Percentiles rank a stretch among this genome's conserved stretches.
Evolutionary conservation across 2,797 vertebrate genomes (phyloP).

Genomic region (Gymnothorax reevesii): DNA sequence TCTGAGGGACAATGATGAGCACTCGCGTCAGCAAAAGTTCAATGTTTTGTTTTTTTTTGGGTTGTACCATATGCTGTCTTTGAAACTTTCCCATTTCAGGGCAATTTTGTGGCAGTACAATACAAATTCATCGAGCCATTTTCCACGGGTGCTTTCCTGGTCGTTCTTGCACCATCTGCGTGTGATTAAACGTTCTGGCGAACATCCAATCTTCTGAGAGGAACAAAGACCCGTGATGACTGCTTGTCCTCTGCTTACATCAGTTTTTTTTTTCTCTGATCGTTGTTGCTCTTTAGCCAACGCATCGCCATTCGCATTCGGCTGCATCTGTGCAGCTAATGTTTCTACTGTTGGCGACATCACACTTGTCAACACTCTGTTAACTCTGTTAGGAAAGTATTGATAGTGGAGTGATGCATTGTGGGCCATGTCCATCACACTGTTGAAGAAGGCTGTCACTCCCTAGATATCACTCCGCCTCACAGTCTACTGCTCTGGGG

Average conservation of each 20-base stretch:
- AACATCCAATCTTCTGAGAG: background rate
- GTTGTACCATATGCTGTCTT: background rate
- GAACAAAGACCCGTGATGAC: constrained; percentile 3
- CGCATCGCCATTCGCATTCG: constrained; percentile 12
- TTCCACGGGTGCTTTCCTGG: constrained; percentile 1
- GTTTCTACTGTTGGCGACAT: constrained; percentile 20
- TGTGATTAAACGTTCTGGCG: constrained; percentile 19
- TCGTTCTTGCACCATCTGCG: background rate
- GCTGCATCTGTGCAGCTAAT: constrained; percentile 24
- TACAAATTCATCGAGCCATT: background rate
- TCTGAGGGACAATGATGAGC: constrained; percentile 8
- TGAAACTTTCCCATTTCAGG: background rate
- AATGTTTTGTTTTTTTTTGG: background rate
- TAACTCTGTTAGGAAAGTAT: constrained; percentile 10
- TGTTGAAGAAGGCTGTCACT: constrained; percentile 24
- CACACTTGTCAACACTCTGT: constrained; percentile 7
- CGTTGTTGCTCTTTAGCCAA: background rate
- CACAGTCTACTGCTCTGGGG: background rate
- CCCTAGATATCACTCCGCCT: background rate
- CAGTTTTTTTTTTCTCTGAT: constrained; percentile 14
- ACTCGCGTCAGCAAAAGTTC: background rate
- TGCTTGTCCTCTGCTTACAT: constrained; percentile 15
- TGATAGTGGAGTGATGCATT: constrained; percentile 27
- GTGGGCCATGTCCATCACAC: constrained; percentile 10
- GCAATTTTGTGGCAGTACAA: background rate